Evolutionary conservation across 2,113 vertebrate genomes (phyloP).

Genomic region (Dromiciops gliroides): DNA sequence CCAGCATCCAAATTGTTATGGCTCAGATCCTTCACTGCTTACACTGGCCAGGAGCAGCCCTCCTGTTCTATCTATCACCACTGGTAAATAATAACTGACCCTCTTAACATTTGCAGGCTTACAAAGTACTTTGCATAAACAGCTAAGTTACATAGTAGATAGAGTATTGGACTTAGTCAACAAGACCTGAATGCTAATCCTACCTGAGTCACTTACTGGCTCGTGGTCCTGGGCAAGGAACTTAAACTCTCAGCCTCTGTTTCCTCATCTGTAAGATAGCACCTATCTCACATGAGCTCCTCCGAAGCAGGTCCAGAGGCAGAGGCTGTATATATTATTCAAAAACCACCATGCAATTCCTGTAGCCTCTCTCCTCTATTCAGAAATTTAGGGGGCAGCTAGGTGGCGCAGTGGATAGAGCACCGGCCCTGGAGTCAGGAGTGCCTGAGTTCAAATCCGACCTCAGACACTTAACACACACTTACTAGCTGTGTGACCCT

Average conservation of each 20-base stretch:
- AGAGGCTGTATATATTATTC: constrained; percentile 94
- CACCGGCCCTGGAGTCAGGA: too few relatives aligned
- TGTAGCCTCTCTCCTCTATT: constrained; percentile 86
- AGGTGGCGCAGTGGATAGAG: too few relatives aligned
- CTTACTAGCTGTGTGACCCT: too few relatives aligned
- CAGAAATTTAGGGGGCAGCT: too few relatives aligned
- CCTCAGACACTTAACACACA: too few relatives aligned
- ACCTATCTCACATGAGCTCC: constrained; percentile 79
- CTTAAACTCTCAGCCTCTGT: background rate
- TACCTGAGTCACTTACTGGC: background rate
- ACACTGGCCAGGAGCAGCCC: background rate
- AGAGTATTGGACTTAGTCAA: background rate
- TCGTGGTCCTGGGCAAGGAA: background rate
- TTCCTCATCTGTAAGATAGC: background rate
- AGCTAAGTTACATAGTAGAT: background rate
- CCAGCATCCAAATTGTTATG: background rate
- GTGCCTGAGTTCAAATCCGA: too few relatives aligned
- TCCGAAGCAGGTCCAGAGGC: constrained; percentile 92
- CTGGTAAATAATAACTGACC: background rate
- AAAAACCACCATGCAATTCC: constrained; percentile 94
- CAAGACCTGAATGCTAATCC: background rate
- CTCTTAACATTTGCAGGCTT: background rate
- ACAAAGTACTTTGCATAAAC: background rate
- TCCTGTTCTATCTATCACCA: background rate
- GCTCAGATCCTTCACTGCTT: background rate